These are phyloP conservation scores for Agelastica alni DNA, from an alignment of 2,888 invertebrate species.

Conservation along the genomic window DNA sequence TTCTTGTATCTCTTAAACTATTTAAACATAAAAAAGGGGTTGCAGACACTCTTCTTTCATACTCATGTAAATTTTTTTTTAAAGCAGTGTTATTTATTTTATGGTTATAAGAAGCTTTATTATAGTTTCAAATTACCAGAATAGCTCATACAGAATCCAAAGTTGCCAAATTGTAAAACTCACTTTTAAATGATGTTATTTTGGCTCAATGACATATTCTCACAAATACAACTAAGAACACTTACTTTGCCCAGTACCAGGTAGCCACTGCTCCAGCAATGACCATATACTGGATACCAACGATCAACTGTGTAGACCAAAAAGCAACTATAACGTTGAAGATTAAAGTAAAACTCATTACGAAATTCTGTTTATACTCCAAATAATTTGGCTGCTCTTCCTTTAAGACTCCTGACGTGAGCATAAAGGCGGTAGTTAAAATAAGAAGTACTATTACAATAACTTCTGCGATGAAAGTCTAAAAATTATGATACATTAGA, in stretches of 20 bases:
- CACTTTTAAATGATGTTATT: no score
- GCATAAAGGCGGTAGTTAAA: constrained; percentile 28
- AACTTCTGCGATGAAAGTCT: constrained; percentile 56
- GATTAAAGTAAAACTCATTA: constrained; percentile 39
- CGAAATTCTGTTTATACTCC: constrained; percentile 34
- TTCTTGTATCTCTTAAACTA: no score
- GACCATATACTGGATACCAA: constrained; percentile 67
- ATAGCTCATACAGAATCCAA: no score
- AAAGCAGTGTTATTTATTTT: no score
- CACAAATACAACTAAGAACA: neutral
- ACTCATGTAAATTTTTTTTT: no score
- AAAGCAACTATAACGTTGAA: constrained; percentile 61
- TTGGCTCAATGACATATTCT: no score
- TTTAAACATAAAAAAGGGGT: no score
- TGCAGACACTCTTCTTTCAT: no score
- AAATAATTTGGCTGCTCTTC: constrained; percentile 18
- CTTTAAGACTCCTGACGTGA: constrained; percentile 33
- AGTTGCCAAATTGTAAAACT: no score
- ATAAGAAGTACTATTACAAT: constrained; percentile 50
- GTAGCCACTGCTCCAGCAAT: constrained; percentile 65
- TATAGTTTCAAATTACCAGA: no score
- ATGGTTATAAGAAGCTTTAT: no score
- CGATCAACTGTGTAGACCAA: constrained; percentile 65
- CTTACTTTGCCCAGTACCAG: constrained; percentile 68
- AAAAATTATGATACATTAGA: constrained; percentile 22